Conservation (phyloP, 2,888 invertebrate genomes). For the Cosmia pyralina region DNA sequence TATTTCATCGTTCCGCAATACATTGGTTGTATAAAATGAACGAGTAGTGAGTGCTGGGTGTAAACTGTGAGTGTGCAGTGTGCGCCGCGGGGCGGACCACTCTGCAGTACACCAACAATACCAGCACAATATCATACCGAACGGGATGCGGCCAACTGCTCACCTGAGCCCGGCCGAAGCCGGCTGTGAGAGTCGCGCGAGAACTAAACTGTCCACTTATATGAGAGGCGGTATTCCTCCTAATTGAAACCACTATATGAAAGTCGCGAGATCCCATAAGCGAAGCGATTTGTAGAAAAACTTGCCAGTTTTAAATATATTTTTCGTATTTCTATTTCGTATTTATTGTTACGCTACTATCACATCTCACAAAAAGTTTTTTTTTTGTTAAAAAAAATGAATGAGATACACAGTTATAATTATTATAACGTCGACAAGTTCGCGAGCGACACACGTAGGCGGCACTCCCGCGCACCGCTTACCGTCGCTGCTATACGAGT, state of each 20-base stretch:
- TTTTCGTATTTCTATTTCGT: constrained; percentile 68
- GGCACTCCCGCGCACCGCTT: constrained; percentile 54
- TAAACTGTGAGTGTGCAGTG: constrained; percentile 3
- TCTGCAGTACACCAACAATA: constrained; percentile 4
- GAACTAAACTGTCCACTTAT: constrained; percentile 2
- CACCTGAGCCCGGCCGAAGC: background rate
- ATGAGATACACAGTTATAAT: constrained; percentile 54
- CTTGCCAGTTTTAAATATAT: constrained; percentile 69
- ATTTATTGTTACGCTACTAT: constrained; percentile 79
- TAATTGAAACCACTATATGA: constrained; percentile 31
- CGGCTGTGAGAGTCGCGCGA: background rate
- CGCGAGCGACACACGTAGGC: background rate
- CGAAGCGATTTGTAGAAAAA: constrained; percentile 77
- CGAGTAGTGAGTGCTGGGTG: constrained; percentile 48
- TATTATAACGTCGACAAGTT: constrained; percentile 29
- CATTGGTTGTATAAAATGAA: constrained; percentile 45
- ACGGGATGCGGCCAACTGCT: background rate
- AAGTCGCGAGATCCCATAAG: constrained; percentile 64
- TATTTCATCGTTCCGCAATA: constrained; percentile 44
- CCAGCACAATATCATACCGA: constrained; percentile 10
- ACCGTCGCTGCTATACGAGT: background rate
- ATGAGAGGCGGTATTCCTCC: constrained; percentile 36
- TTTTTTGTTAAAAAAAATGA: constrained; percentile 64
- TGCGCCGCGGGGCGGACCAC: background rate
- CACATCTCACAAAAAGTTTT: constrained; percentile 79